Conservation (phyloP, 2,888 invertebrate species). For the Acleris sparsana region DNA sequence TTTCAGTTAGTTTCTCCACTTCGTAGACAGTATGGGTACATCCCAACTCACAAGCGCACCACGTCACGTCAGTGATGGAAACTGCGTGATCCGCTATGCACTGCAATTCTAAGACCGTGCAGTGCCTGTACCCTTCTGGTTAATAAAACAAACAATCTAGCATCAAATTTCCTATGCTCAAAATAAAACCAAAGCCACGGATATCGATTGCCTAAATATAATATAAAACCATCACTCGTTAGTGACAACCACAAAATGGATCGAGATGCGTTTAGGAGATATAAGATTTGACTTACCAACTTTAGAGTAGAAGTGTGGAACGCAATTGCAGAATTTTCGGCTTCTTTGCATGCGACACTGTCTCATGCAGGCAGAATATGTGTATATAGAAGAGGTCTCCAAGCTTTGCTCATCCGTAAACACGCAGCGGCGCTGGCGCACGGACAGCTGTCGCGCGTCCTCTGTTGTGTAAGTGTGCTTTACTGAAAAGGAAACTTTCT, state of each 20-base stretch:
- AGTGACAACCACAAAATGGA: no score
- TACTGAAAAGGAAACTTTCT: conserved; percentile 86
- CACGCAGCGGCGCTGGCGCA: conserved; percentile 88
- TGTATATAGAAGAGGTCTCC: conserved; percentile 85
- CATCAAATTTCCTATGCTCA: not conserved
- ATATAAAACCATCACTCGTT: no score
- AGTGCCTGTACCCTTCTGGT: conserved; percentile 81
- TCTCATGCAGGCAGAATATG: conserved; percentile 89
- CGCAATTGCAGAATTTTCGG: conserved; percentile 86
- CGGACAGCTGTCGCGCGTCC: conserved; percentile 87
- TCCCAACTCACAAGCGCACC: conserved; percentile 88
- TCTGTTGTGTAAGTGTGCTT: conserved; percentile 91
- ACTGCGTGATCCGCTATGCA: conserved; percentile 83
- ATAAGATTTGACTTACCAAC: conserved; percentile 66
- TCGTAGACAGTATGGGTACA: conserved; percentile 90
- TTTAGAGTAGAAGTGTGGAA: conserved; percentile 88
- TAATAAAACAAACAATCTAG: not conserved
- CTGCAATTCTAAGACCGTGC: conserved; percentile 82
- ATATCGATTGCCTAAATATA: no score
- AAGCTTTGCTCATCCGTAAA: conserved; percentile 87
- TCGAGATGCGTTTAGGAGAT: no score
- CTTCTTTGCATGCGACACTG: conserved; percentile 88
- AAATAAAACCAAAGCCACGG: not conserved
- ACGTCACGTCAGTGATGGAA: conserved; percentile 83
- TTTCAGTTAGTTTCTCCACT: conserved; percentile 87